phyloP scores from a whole-genome alignment of 1,140 invertebrate species.

The Argopecten irradians region DNA sequence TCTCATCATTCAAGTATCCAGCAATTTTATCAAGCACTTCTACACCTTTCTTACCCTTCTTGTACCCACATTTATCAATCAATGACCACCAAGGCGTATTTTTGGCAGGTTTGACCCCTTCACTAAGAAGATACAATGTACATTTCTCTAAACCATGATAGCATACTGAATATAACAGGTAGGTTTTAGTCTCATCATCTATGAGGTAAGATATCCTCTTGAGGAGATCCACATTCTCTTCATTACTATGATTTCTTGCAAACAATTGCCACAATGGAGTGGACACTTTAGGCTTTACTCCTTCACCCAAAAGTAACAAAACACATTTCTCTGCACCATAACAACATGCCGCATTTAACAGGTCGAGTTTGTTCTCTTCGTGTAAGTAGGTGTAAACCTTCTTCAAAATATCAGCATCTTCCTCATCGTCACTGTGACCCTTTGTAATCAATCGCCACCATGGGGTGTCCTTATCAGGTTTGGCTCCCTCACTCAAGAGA shows the following conservation, averaged over 20 bases:
- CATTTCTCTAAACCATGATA: neutral
- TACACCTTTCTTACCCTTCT: neutral
- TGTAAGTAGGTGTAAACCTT: too few relatives aligned
- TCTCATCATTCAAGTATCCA: neutral
- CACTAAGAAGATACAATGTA: neutral
- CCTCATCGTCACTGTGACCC: too few relatives aligned
- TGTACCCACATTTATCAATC: neutral
- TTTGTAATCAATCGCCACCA: too few relatives aligned
- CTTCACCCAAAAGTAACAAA: neutral
- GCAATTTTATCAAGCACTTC: neutral
- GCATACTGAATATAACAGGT: neutral
- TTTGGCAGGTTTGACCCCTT: neutral
- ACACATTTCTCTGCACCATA: neutral
- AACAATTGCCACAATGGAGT: neutral
- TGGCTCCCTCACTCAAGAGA: too few relatives aligned
- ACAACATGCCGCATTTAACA: neutral
- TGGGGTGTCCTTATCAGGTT: too few relatives aligned
- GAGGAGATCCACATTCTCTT: neutral
- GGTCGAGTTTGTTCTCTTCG: neutral
- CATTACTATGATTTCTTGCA: neutral
- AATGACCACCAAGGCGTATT: neutral
- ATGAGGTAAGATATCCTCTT: neutral
- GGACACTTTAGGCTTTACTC: neutral
- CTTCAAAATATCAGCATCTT: too few relatives aligned
- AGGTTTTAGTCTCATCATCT: neutral